Evolutionary conservation across 2,888 invertebrate genomes (phyloP).

Genomic region (Amblyjoppa fuscipennis): DNA sequence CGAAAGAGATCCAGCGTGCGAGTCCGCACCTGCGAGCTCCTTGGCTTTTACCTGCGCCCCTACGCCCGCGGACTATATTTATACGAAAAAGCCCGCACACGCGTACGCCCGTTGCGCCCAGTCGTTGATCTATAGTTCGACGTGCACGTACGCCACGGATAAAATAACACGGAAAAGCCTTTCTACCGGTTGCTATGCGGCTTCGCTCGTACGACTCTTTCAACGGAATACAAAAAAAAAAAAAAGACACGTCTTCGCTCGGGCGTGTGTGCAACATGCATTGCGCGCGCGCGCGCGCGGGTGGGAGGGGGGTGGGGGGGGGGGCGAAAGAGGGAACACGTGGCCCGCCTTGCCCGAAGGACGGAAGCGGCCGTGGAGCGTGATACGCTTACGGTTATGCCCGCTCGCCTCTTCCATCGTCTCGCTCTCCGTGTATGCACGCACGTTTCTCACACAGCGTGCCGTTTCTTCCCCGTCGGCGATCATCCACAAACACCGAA

Average conservation of each 20-base stretch:
- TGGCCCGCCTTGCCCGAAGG: constrained; percentile 36
- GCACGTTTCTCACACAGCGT: constrained; percentile 32
- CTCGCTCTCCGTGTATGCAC: not conserved
- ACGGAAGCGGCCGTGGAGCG: constrained; percentile 49
- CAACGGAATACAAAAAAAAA: constrained; percentile 6
- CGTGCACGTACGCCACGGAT: constrained; percentile 15
- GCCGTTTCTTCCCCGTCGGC: constrained; percentile 25
- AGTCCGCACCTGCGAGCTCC: constrained; percentile 57
- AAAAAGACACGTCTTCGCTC: not conserved
- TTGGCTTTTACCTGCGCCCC: constrained; percentile 51
- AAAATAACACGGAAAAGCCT: constrained; percentile 50
- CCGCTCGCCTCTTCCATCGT: not conserved
- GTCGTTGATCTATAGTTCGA: constrained; percentile 16
- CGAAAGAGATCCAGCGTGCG: constrained; percentile 22
- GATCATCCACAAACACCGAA: constrained; percentile 10
- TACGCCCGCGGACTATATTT: constrained; percentile 21
- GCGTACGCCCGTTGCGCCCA: constrained; percentile 1
- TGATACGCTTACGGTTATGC: constrained; percentile 48
- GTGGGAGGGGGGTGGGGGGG: no score
- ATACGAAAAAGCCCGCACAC: constrained; percentile 15
- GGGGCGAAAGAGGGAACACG: constrained; percentile 15
- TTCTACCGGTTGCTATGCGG: constrained; percentile 63
- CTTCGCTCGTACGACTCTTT: constrained; percentile 24
- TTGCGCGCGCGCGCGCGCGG: not conserved
- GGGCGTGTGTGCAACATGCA: constrained; percentile 5